Conservation (phyloP, 2,888 invertebrate species). For the Limenitis camilla region DNA sequence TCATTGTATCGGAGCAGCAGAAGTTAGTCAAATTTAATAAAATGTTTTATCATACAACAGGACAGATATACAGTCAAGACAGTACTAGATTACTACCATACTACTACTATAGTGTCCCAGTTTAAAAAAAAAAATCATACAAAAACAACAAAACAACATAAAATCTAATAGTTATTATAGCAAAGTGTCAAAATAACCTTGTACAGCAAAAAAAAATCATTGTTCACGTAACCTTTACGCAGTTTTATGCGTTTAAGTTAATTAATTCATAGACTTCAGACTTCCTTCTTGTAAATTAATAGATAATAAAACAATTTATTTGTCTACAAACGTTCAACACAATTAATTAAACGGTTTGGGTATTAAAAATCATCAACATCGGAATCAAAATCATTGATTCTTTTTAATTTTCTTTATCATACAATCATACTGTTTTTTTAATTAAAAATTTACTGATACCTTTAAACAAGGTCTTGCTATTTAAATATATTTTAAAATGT, state of each 20-base stretch:
- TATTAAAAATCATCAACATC: background rate
- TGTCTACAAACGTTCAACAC: too few species aligned
- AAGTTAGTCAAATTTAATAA: too few species aligned
- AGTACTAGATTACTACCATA: too few species aligned
- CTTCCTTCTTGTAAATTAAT: background rate
- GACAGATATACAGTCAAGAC: too few species aligned
- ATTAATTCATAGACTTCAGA: slow-evolving; percentile 12
- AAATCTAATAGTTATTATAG: too few species aligned
- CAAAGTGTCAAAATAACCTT: background rate
- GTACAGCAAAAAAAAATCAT: background rate
- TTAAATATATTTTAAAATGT: too few species aligned
- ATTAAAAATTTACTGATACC: background rate
- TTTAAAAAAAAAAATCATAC: too few species aligned
- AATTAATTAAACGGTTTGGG: background rate
- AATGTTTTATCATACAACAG: too few species aligned
- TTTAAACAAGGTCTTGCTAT: too few species aligned
- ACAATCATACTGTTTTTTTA: background rate
- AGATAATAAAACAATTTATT: background rate
- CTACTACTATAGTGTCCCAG: too few species aligned
- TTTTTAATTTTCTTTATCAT: background rate
- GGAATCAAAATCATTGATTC: background rate
- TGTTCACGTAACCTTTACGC: slow-evolving; percentile 6
- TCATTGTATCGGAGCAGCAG: too few species aligned
- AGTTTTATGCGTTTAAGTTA: slow-evolving; percentile 1
- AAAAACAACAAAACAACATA: too few species aligned